phyloP scores from a whole-genome alignment of 2,113 vertebrate genomes.

The Probosciger aterrimus region DNA sequence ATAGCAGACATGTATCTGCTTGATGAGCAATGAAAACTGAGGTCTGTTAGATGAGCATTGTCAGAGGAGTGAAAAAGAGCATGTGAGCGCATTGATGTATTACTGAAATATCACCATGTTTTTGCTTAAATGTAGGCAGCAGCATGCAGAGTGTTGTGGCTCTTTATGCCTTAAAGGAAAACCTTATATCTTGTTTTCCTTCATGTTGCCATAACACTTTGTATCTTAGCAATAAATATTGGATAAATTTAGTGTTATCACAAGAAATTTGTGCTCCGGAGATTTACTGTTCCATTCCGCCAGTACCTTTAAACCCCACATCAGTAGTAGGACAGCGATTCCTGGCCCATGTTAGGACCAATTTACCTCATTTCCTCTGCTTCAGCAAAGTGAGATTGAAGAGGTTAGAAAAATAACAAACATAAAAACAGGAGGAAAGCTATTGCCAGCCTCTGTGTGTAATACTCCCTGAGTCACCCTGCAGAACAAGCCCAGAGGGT shows the following conservation, averaged over 20 bases:
- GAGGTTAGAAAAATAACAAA: conserved; percentile 63
- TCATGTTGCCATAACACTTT: conserved; percentile 55
- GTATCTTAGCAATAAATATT: conserved; percentile 58
- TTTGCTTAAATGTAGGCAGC: not conserved
- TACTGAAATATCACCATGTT: not conserved
- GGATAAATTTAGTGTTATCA: conserved; percentile 47
- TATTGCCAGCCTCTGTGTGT: not conserved
- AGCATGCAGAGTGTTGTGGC: not conserved
- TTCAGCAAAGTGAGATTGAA: conserved; percentile 53
- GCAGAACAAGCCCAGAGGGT: not conserved
- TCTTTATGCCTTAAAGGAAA: conserved; percentile 31
- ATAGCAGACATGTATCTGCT: not conserved
- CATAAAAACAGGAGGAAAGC: not conserved
- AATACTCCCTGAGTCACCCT: not conserved
- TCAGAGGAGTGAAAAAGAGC: not conserved
- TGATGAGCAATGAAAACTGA: not conserved
- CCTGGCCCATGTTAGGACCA: conserved; percentile 41
- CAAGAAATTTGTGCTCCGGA: conserved; percentile 19
- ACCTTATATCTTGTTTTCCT: conserved; percentile 52
- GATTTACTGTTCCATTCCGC: conserved; percentile 44
- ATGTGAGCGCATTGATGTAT: not conserved
- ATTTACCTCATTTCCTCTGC: conserved; percentile 64
- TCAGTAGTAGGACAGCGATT: conserved; percentile 20
- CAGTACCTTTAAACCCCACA: conserved; percentile 21
- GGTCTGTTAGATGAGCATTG: not conserved